Base-by-base conservation (phyloP, 2,113 vertebrate species). In the Scomber colias region DNA sequence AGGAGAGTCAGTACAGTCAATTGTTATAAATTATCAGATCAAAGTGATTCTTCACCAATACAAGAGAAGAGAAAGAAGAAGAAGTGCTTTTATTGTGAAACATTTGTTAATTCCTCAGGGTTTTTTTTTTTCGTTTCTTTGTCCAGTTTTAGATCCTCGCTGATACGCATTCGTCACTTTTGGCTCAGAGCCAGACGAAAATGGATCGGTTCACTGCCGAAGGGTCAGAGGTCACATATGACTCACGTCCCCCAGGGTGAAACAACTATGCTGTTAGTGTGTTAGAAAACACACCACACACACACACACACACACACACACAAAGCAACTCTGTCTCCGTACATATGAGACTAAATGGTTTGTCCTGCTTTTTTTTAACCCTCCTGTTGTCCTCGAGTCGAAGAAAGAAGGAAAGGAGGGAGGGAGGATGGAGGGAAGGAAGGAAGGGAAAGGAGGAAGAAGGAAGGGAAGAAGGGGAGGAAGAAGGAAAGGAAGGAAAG, bases 141-240 rank as follows among this genome's bases (percentile, higher is more conserved):
- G 12, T 44, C 12, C 3, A 27, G 24, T 27, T 27, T 27, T 27
- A 27, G 24, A 27, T 27, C 24, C 24, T 27, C 24, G 3, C 24
- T 27, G 24, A 27, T 27, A 27, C 24, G 24, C 24, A 27, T 1
- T 27, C 24, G 24, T 61, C 50, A 54, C 54, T 27, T 35, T 45
- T 79, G 70, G 75, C 27, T 79, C 55, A 2, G n/a, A 7, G 40
- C 59, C 73, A 80, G 65, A 15, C 63, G 24, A 66, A 59, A 72
- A 46, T 6, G 17, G 69, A 88, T 75, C 84, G 49, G 65, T 44
- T 86, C 4, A 16, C 59, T 57, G 30, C 15, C 10, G 27, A 44
- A 35, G n/a, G 82, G 79, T 92, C 79, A 89, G 62, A 86, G 91
- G 79, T 89, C 71, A 81, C 3, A 10, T n/a, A 78, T 91, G 88